A percentile compares a stretch with the other conserved stretches of the same genome.
Conservation (phyloP, 23 tunicate species). For the Diplosoma virens region DNA sequence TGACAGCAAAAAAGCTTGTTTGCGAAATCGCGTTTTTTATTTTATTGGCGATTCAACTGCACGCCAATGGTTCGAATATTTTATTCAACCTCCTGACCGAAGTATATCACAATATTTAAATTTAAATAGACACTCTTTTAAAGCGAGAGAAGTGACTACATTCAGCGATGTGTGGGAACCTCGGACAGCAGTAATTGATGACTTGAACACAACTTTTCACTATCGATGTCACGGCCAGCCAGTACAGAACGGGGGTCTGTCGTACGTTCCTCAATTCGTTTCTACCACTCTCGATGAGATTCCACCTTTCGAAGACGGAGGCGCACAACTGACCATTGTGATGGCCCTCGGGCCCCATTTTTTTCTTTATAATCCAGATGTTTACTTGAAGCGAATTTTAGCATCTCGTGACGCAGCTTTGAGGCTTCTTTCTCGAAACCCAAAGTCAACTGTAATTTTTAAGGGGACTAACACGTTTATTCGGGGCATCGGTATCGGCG, state of each 20-base stretch:
- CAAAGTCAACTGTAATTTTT: slow-evolving; percentile 36
- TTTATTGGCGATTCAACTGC: slow-evolving; percentile 58
- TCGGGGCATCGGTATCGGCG: slow-evolving; percentile 17
- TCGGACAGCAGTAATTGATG: slow-evolving; percentile 10
- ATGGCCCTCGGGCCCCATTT: slow-evolving; percentile 59
- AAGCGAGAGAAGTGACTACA: background rate
- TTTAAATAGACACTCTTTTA: background rate
- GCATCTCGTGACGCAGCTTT: slow-evolving; percentile 24
- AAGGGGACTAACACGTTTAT: slow-evolving; percentile 57
- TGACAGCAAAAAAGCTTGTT: slow-evolving; percentile 1
- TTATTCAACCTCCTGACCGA: background rate
- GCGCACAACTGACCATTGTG: slow-evolving; percentile 38
- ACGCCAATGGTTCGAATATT: slow-evolving; percentile 56
- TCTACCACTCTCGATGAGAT: slow-evolving; percentile 35
- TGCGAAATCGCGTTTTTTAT: slow-evolving; percentile 15
- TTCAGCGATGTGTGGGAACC: slow-evolving; percentile 48
- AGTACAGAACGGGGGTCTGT: slow-evolving; percentile 61
- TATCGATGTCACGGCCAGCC: slow-evolving; percentile 70
- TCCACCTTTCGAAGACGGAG: slow-evolving; percentile 18
- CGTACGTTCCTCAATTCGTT: slow-evolving; percentile 34
- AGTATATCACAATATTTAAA: background rate
- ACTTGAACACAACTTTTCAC: slow-evolving; percentile 26
- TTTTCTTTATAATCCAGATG: slow-evolving; percentile 48
- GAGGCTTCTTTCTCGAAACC: slow-evolving; percentile 43
- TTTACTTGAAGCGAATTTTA: slow-evolving; percentile 28